Evolutionary conservation across 2,888 invertebrate genomes (phyloP), one percentile per base, ranked within the genome.

Genomic region (Zygothrica quintamaculata): DNA sequence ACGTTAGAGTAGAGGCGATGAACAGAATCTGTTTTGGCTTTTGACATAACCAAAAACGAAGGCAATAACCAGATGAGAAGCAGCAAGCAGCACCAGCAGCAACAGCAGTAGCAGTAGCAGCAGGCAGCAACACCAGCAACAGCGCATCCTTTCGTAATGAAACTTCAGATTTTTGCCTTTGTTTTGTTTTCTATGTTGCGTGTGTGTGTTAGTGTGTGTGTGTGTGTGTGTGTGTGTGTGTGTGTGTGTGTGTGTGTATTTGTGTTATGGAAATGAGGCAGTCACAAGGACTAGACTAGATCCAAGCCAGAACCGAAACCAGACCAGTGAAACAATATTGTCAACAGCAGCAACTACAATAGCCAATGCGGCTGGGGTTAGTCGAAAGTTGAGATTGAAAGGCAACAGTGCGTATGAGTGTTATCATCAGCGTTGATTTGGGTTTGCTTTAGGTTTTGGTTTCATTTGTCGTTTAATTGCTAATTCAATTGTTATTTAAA

Each of bases 341-440:
- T 81, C 81, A 81, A 74, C 87, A 80, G 56, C 81, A 86, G 80
- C 55, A 67, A 44, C 61, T 72, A 60, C 50, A 15, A 13, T 5
- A 3, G 2, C 12, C 34, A 9, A 29, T 9, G 29, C 8, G 22
- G n/a, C n/a, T n/a, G n/a, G n/a, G n/a, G n/a, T n/a, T n/a, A n/a
- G n/a, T n/a, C n/a, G 62, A 51, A 52, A 52, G 51, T 11, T 5
- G 25, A 31, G 69, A 69, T 73, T 65, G 66, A 52, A 53, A 74
- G 82, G 82, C 82, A 82, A 84, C 82, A 82, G 82, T 84, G 82
- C 82, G 82, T 82, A 87, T 84, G 82, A 82, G 87, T 87, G 82
- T 78, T 76, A 78, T 81, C 85, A 76, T 48, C 71, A 60, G 77
- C 68, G 57, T 74, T 82, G 84, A 79, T 76, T 84, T 62, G 84